Base-by-base conservation (phyloP, 2,797 vertebrate species). In the Furcifer pardalis region DNA sequence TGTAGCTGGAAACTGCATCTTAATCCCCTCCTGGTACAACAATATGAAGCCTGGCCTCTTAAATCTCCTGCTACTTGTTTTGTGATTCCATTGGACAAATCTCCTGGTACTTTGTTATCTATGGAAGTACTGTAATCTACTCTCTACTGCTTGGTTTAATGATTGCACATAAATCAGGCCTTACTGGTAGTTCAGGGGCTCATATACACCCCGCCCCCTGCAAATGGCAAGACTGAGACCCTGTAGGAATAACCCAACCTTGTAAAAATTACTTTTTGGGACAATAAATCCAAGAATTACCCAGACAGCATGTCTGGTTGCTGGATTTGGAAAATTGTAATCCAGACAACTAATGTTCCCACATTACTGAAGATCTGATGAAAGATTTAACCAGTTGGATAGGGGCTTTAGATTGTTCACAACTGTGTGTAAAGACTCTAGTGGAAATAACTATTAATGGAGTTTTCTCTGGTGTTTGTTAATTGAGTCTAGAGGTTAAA, bases 401-500 rank as follows among this genome's bases (percentile, higher is more conserved):
- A 77, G 3, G 7, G 27, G 25, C 19, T 8, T 74, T 52, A 32
- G 46, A 74, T 35, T 75, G 60, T 21, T 25, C 40, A 56, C 68
- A 79, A 60, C 66, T 73, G 15, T 30, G 5, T 66, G 42, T 79
- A 40, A 65, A 56, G 46, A 49, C 32, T 78, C 44, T 72, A 79
- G 21, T 17, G 42, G 30, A 25, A 56, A 27, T 63, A 15, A 56
- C 52, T 5, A 81, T 68, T 60, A 84, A 72, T 3, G n/a, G 17
- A 69, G 65, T 46, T 66, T 62, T 49, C 44, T 42, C 30, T 69
- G 81, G 32, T 73, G 32, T 80, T 86, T 56, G n/a, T 32, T 81
- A 88, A 82, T 46, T 52, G n/a, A 66, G 17, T 44, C 84, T 83
- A 10, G 10, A 56, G 42, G 9, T 32, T 63, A 86, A 91, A 2